Base-by-base conservation (phyloP, 1,140 invertebrate species). In the Magallana angulata region DNA sequence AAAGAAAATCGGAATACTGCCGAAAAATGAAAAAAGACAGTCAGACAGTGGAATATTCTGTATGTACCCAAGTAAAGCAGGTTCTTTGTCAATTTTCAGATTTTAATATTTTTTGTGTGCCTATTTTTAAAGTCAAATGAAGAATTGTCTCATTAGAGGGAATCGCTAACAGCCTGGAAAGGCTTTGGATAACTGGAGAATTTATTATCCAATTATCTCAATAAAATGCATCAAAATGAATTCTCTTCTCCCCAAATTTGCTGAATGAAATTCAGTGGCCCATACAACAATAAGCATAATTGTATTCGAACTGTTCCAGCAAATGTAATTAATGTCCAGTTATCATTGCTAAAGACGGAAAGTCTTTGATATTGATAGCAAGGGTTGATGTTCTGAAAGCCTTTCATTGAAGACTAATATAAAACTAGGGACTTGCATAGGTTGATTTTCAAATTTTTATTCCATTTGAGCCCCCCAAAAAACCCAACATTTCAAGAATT, bases 131-230 rank as follows among this genome's bases (percentile, higher is more conserved):
- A 18, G 7, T 2, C 4, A 64, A 18, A 64, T n/a, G 18, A 64
- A n/a, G 60, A 62, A n/a, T 62, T 62, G 60, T 12, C 14, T 62
- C 60, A 62, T 62, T 76, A 76, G 24, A 30, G 24, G 68, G 68
- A 76, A 16, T 64, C 24, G 36, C 11, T 12, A 76, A 76, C 36
- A 12, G 68, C 24, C 18, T 24, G 9, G 24, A 76, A 48, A 48
- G 36, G 36, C 36, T 48, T 76, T 76, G 68, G 24, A 8, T 24
- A 30, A 9, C 36, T 18, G 18, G 9, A 48, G 18, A 76, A 36
- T 76, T 76, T 76, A 76, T 76, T 76, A 76, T 76, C 68, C 68
- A 76, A 76, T 76, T 76, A 76, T 76, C 68, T 62, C 60, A 8
- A 36, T 30, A 30, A 76, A 76, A 76, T 36, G 68, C 68, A 30